Conservation (phyloP, 2,797 vertebrate genomes). For the Enteromius anoplus region DNA sequence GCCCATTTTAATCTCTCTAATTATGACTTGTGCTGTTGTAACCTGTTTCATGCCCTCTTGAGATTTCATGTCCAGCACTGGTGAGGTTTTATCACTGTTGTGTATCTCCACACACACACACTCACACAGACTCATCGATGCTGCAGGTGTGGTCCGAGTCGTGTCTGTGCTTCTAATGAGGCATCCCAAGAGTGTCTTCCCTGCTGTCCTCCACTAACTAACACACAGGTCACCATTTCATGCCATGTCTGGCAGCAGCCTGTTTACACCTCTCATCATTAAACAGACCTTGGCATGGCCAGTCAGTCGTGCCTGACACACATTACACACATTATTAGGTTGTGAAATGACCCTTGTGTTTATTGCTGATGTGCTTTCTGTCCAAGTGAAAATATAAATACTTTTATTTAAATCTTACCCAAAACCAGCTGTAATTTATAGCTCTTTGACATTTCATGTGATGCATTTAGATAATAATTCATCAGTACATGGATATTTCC, state of each 20-base stretch:
- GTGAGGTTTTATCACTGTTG: conserved; percentile 23
- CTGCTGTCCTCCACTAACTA: conserved; percentile 38
- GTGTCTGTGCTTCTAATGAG: conserved; percentile 53
- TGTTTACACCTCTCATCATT: conserved; percentile 51
- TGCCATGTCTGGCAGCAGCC: conserved; percentile 48
- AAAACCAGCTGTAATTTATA: background rate
- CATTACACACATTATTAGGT: conserved; percentile 58
- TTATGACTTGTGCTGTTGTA: conserved; percentile 25
- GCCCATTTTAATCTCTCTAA: conserved; percentile 35
- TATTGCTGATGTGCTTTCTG: conserved; percentile 45
- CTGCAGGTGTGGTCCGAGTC: conserved; percentile 43
- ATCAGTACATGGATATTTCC: background rate
- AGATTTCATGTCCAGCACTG: conserved; percentile 14
- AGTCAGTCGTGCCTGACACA: conserved; percentile 52
- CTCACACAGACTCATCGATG: conserved; percentile 12
- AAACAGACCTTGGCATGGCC: conserved; percentile 43
- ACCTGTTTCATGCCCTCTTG: conserved; percentile 37
- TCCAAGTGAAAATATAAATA: conserved; percentile 5
- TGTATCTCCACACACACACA: background rate
- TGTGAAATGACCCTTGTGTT: conserved; percentile 34
- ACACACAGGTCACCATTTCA: conserved; percentile 53
- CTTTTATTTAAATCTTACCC: background rate
- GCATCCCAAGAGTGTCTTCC: conserved; percentile 50
- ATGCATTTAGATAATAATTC: background rate
- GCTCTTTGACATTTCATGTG: background rate